Evolutionary conservation across 2,797 vertebrate genomes (phyloP), one percentile per base, ranked within the genome.

Genomic region (Pseudomugil tenellus): DNA sequence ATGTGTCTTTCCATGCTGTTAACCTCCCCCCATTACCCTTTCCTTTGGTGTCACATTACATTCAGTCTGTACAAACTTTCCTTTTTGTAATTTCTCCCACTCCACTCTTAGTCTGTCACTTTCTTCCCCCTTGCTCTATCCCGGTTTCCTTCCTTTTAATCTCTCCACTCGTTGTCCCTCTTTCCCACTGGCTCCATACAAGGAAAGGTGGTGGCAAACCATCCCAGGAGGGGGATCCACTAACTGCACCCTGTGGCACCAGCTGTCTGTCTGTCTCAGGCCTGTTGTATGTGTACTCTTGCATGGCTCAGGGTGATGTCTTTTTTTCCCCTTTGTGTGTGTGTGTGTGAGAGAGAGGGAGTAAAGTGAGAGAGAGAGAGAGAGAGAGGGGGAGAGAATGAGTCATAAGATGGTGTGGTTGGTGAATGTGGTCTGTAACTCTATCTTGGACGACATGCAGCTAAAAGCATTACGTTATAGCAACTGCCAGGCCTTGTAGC

Each of bases 401-500:
- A 84, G 74, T 73, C 54, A 69, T 55, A 67, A 52, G 35, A 69
- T 32, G 75, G 67, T 59, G 67, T 72, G 79, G 76, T 71, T 83
- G 79, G 73, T 80, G 67, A 70, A 76, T 79, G 81, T 78, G 83
- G 81, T 85, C 21, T 13, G 91, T 88, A 89, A 89, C 88, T 89
- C 87, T 80, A 88, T 82, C 87, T 84, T 72, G 72, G 77, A 84
- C 63, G 58, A 69, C 80, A 77, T 83, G 72, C 63, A 84, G 85
- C 84, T 90, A 87, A 89, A 88, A 90, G 88, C 83, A 89, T 89
- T 84, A 84, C 77, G 66, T 87, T 82, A 74, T 71, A 86, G 84
- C 88, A 89, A 87, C 88, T 89, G 89, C 73, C 84, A 77, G 79
- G 70, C 76, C 79, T 85, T 74, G 72, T 67, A 77, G 75, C 75